Base-by-base conservation (phyloP, 2,888 invertebrate genomes). In the Cataglyphis cursor region DNA sequence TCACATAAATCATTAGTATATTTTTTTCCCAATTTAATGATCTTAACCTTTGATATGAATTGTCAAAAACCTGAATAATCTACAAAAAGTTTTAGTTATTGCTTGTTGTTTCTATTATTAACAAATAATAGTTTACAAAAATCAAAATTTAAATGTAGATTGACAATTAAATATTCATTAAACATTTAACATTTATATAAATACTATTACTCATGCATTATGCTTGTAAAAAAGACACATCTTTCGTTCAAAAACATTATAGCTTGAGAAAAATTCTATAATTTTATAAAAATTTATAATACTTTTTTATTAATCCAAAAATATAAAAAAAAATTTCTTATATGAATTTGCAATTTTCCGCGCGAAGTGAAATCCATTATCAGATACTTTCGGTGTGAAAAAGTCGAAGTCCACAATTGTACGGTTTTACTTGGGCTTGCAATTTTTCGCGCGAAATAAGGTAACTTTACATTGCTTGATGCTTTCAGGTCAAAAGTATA, bases 391-490 rank as follows among this genome's bases (percentile, higher is more conserved):
- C 6, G 1, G 48, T 10, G 18, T 51, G 51, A n/a, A 48, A 48
- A 41, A 15, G 44, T 15, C 8, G n/a, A 51, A n/a, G n/a, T 51
- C n/a, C n/a, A n/a, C n/a, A 51, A 51, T 51, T 51, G n/a, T 51
- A 51, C n/a, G 51, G 8, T 51, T 44, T n/a, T 8, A 8, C 51
- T n/a, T 51, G n/a, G n/a, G 51, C 8, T 51, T 51, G n/a, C n/a
- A 51, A 51, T n/a, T 51, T 51, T n/a, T 51, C 8, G 51, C 1
- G n/a, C n/a, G 48, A 51, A 51, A 51, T 51, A 51, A 51, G 51
- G 51, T 51, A 51, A 51, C 51, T 51, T 51, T n/a, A 51, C 51
- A 51, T 51, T 51, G 51, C 51, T n/a, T 6, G 51, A 51, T n/a
- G 51, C 51, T 51, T 51, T 51, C 51, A 51, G n/a, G 1, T 51